Percentiles rank a stretch among this genome's conserved stretches.
Evolutionary conservation across 2,888 invertebrate species (phyloP).

Genomic region (Pocota personata): DNA sequence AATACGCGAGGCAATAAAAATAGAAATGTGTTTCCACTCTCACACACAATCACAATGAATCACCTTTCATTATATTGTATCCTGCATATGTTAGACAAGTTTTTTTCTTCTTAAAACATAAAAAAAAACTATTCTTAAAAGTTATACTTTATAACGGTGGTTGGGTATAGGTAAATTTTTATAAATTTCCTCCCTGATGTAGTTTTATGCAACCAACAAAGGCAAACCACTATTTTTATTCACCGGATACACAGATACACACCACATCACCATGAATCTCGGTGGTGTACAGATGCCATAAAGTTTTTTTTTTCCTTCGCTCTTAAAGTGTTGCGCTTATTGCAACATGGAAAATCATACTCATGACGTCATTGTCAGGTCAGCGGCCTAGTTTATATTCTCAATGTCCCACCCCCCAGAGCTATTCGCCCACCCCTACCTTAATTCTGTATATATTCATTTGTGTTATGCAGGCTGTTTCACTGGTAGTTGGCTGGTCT

Average conservation of each 20-base stretch:
- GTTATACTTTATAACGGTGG: background rate
- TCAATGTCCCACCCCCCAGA: constrained; percentile 40
- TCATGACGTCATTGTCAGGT: constrained; percentile 82
- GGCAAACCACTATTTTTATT: constrained; percentile 50
- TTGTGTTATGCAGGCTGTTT: constrained; percentile 31
- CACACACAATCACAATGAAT: constrained; percentile 53
- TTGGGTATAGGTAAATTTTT: background rate
- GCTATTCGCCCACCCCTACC: constrained; percentile 15
- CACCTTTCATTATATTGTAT: constrained; percentile 36
- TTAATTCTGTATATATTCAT: constrained; percentile 33
- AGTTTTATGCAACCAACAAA: constrained; percentile 30
- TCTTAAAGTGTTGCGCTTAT: constrained; percentile 63
- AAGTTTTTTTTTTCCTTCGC: constrained; percentile 5
- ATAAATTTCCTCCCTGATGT: background rate
- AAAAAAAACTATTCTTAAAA: background rate
- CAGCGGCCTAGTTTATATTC: constrained; percentile 81
- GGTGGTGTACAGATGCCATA: constrained; percentile 17
- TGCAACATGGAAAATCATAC: constrained; percentile 72
- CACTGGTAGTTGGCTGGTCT: constrained; percentile 35
- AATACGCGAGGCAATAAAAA: constrained; percentile 67
- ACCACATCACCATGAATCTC: constrained; percentile 8
- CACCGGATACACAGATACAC: constrained; percentile 41
- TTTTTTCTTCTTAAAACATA: background rate
- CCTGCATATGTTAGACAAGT: constrained; percentile 47
- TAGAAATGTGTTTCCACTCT: constrained; percentile 66